Conservation (phyloP, 2,797 vertebrate species). For the Vultur gryphus region DNA sequence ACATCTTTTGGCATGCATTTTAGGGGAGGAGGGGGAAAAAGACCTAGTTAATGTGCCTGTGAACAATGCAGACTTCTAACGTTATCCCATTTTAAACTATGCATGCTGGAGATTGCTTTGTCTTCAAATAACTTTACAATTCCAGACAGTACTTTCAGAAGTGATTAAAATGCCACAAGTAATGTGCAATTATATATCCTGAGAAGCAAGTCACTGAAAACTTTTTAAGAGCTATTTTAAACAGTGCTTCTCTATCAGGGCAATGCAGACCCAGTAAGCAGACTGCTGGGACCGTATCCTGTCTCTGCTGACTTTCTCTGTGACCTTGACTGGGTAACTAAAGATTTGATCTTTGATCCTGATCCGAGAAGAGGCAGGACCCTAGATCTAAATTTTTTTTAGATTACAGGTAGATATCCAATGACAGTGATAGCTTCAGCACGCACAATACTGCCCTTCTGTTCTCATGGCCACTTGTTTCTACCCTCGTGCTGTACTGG, state of each 20-base stretch:
- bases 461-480: neutral
- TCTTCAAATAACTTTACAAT: conserved; percentile 59
- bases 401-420: neutral
- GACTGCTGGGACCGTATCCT: neutral
- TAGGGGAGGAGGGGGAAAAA: neutral
- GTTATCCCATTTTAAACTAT: conserved; percentile 25
- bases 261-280: neutral
- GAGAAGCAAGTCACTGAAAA: conserved; percentile 53
- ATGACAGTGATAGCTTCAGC: neutral
- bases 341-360: neutral
- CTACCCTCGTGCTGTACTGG: neutral
- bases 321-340: neutral
- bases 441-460: neutral
- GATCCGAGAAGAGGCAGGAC: neutral
- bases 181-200: conserved; percentile 65
- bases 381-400: neutral
- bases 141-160: conserved; percentile 57
- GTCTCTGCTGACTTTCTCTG: neutral
- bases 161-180: conserved; percentile 64
- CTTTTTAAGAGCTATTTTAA: conserved; percentile 19
- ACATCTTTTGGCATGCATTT: conserved; percentile 43
- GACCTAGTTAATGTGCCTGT: neutral
- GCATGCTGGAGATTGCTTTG: conserved; percentile 43
- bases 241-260: neutral
- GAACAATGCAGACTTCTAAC: neutral